Conservation (phyloP, 2,888 invertebrate genomes). For the Chloroclystis v-ata region DNA sequence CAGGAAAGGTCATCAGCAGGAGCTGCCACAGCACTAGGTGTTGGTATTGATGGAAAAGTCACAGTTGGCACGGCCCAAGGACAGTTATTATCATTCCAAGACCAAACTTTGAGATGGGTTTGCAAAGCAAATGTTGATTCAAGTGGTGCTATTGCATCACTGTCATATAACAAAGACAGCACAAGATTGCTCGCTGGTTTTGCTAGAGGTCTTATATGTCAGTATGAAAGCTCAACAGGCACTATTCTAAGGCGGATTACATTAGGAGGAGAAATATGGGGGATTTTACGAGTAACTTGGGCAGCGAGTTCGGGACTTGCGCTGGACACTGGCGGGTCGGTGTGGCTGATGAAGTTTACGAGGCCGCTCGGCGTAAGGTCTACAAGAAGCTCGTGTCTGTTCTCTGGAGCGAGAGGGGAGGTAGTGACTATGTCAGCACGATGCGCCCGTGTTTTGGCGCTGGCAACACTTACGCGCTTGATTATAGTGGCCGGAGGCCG, state of each 20-base stretch:
- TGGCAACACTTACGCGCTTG: constrained; percentile 95
- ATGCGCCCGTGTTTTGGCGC: constrained; percentile 84
- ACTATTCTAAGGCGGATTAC: constrained; percentile 62
- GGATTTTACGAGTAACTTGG: constrained; percentile 66
- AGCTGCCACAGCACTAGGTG: constrained; percentile 89
- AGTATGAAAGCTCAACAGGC: constrained; percentile 90
- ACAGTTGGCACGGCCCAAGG: constrained; percentile 98
- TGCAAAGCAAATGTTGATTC: constrained; percentile 82
- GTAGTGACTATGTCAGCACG: constrained; percentile 68
- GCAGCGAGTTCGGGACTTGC: constrained; percentile 66
- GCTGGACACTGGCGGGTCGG: constrained; percentile 96
- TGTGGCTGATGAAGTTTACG: constrained; percentile 94
- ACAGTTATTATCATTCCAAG: constrained; percentile 84
- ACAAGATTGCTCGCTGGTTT: constrained; percentile 87
- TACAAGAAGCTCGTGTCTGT: constrained; percentile 94
- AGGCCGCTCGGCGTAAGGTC: constrained; percentile 91
- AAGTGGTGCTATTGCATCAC: constrained; percentile 85
- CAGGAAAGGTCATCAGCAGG: constrained; percentile 94
- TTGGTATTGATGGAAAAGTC: constrained; percentile 82
- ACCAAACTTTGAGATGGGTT: constrained; percentile 94
- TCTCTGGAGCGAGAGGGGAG: constrained; percentile 98
- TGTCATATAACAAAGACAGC: constrained; percentile 92
- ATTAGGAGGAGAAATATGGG: constrained; percentile 72
- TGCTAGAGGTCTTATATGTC: constrained; percentile 90
- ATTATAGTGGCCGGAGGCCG: constrained; percentile 68